Conservation (phyloP, 2,888 invertebrate genomes). For the Crioceris asparagi region DNA sequence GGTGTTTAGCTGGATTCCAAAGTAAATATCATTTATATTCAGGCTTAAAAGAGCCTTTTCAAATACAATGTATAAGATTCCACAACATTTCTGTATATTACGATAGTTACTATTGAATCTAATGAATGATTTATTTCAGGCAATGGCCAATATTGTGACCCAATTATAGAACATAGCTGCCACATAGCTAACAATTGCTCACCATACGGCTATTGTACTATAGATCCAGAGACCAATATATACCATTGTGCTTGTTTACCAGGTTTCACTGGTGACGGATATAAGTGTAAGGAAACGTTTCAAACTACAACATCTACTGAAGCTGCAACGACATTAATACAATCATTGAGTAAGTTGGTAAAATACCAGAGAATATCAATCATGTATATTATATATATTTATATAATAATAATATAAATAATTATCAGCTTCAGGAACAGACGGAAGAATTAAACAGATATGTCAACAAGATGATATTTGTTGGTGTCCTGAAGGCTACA, state of each 20-base stretch:
- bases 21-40: constrained; percentile 35
- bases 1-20: constrained; percentile 44
- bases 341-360: constrained; percentile 13
- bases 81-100: too few relatives aligned
- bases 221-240: constrained; percentile 27
- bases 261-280: constrained; percentile 43
- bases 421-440: too few relatives aligned
- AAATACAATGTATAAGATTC: background rate
- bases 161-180: constrained; percentile 38
- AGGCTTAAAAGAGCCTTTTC: background rate
- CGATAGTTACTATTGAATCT: background rate
- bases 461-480: constrained; percentile 44
- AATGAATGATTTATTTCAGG: constrained; percentile 10
- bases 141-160: constrained; percentile 49
- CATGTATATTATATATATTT: too few relatives aligned
- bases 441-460: constrained; percentile 24
- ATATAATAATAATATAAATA: too few relatives aligned
- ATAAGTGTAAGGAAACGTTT: constrained; percentile 34
- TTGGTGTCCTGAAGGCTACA: constrained; percentile 49
- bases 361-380: too few relatives aligned
- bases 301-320: constrained; percentile 21
- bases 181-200: constrained; percentile 48
- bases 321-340: constrained; percentile 9
- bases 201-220: constrained; percentile 41
- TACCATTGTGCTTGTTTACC: constrained; percentile 42